A percentile compares a stretch with the other conserved stretches of the same genome.
These are phyloP conservation scores for Colinus virginianus DNA, from an alignment of 2,113 vertebrate species.

Conservation along the genomic window DNA sequence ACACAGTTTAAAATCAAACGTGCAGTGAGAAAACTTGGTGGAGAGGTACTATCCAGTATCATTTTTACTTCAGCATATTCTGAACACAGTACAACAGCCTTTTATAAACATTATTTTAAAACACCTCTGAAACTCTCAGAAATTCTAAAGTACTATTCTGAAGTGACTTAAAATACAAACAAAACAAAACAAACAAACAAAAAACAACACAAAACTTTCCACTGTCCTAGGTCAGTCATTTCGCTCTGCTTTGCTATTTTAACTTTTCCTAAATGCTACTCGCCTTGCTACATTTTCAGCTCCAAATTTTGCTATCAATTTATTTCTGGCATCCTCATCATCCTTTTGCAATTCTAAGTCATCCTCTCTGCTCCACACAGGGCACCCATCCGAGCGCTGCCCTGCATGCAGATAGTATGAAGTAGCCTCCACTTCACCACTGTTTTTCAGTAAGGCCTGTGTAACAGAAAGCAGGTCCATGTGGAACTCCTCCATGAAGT, in stretches of 20 bases:
- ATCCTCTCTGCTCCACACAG: constrained; percentile 80
- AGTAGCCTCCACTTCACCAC: constrained; percentile 83
- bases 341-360: constrained; percentile 78
- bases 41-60: not conserved
- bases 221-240: not conserved
- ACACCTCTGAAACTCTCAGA: not conserved
- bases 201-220: not conserved
- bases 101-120: not conserved
- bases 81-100: not conserved
- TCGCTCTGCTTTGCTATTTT: not conserved
- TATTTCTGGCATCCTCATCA: constrained; percentile 50
- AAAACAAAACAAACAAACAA: not conserved
- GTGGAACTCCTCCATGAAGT: constrained; percentile 83
- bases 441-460: constrained; percentile 90
- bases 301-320: constrained; percentile 79
- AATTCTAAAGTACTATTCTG: not conserved
- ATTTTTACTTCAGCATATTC: not conserved
- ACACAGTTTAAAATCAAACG: not conserved
- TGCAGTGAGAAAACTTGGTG: not conserved
- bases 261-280: constrained; percentile 78
- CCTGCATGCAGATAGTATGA: constrained; percentile 79
- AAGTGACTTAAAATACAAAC: not conserved
- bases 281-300: constrained; percentile 79
- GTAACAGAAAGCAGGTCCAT: constrained; percentile 85
- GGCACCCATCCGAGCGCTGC: constrained; percentile 76